Evolutionary conservation across 2,888 invertebrate genomes (phyloP), one percentile per base, ranked within the genome.

Genomic region (Cheilosia scutellata): DNA sequence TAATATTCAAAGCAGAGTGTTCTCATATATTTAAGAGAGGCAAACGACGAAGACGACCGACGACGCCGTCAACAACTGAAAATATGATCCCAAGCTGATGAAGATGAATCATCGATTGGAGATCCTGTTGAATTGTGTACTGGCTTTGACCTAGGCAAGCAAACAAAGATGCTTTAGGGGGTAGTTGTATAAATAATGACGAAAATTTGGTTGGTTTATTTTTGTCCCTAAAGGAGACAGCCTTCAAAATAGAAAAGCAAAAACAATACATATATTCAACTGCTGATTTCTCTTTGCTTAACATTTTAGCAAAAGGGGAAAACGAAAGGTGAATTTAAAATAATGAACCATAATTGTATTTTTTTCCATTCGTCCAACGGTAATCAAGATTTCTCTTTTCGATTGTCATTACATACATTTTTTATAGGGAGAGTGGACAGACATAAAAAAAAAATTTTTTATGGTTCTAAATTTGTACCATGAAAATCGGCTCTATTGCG

Each of bases 1-100:
- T 86, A 76, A 68, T 86, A 86, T 86, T 82, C 86, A 80, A 76
- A 74, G 66, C 76, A 82, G 82, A 82, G n/a, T 68, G 66, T 82
- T 77, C 82, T 68, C 63, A 77, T 82, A 77, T 57, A 68, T 76
- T 79, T 70, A 53, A 44, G 42, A 51, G 62, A 47, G 42, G 47
- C 25, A 20, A 40, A 33, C 44, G 40, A 49, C 65, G 49, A 57
- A 25, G 25, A 47, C 33, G 58, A 20, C 16, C 37, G 29, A 31
- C 60, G 42, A 27, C 11, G 13, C 44, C 66, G 71, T 27, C 20
- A 65, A 57, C 49, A 40, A 77, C 63, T 70, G 78, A 72, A 75
- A 68, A 55, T 47, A 55, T 68, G 44, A 65, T 72, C 44, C 76
- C 44, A 57, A 31, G 20, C 57, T 68, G 86, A 86, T 82, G 86